Evolutionary conservation across 2,113 vertebrate genomes (phyloP).

Genomic region (Heptranchias perlo): DNA sequence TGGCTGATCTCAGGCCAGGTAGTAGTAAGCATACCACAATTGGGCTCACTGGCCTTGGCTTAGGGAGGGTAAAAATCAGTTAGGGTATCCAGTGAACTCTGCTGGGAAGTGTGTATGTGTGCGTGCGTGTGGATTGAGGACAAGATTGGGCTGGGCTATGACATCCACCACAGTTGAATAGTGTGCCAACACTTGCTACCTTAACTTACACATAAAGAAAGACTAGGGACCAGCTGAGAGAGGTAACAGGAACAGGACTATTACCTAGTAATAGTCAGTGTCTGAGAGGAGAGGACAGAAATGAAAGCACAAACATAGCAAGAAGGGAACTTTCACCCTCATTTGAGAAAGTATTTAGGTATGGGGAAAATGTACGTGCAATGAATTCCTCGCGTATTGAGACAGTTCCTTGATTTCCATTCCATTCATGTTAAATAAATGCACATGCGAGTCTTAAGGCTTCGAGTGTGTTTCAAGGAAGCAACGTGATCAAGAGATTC

Average conservation of each 20-base stretch:
- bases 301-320: background rate
- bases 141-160: too few species aligned
- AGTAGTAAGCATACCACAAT: background rate
- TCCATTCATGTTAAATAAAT: background rate
- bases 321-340: background rate
- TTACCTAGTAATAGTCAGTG: background rate
- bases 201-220: background rate
- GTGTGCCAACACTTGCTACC: too few species aligned
- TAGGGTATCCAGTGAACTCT: too few species aligned
- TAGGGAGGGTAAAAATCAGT: too few species aligned
- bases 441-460: background rate
- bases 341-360: background rate
- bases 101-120: too few species aligned
- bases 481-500: background rate
- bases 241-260: background rate
- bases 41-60: too few species aligned
- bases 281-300: background rate
- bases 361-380: background rate
- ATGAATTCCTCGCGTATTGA: background rate
- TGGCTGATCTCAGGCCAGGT: background rate
- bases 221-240: background rate
- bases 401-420: background rate
- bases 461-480: background rate
- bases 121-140: too few species aligned
- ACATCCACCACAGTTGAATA: too few species aligned